A percentile compares a stretch with the other conserved stretches of the same genome.
These are phyloP conservation scores for Adelges cooleyi DNA, from an alignment of 1,140 invertebrate genomes.

Conservation along the genomic window DNA sequence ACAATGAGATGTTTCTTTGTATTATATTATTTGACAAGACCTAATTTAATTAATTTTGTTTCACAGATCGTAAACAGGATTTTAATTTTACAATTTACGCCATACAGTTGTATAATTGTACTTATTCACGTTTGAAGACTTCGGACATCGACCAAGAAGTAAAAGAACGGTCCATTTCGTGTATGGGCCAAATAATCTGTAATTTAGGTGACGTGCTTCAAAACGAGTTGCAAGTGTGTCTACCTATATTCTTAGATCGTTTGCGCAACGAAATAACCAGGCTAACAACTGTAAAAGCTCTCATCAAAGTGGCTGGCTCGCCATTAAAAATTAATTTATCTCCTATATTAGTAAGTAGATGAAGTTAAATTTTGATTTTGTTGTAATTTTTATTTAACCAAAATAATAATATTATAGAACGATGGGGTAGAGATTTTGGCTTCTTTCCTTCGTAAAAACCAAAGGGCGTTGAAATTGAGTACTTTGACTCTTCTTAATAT, in stretches of 20 bases:
- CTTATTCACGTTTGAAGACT: conserved; percentile 74
- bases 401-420: conserved; percentile 42
- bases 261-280: conserved; percentile 94
- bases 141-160: conserved; percentile 97
- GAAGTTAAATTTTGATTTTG: background rate
- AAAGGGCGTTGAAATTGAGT: conserved; percentile 82
- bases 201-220: conserved; percentile 76
- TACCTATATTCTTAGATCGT: conserved; percentile 89
- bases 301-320: conserved; percentile 87
- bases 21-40: background rate
- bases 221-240: conserved; percentile 62
- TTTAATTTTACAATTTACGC: conserved; percentile 72
- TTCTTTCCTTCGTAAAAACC: conserved; percentile 92
- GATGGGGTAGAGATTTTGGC: conserved; percentile 85
- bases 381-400: background rate
- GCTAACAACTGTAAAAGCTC: conserved; percentile 87
- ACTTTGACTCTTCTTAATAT: conserved; percentile 85
- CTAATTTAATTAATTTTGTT: conserved; percentile 31
- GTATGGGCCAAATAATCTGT: conserved; percentile 90
- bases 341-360: conserved; percentile 58
- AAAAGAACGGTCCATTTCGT: conserved; percentile 92
- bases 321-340: conserved; percentile 74
- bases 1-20: background rate
- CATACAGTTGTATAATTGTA: conserved; percentile 70
- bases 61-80: conserved; percentile 42